A percentile compares a stretch with the other conserved stretches of the same genome.
Evolutionary conservation across 2,797 vertebrate genomes (phyloP).

Genomic region (Varecia variegata): DNA sequence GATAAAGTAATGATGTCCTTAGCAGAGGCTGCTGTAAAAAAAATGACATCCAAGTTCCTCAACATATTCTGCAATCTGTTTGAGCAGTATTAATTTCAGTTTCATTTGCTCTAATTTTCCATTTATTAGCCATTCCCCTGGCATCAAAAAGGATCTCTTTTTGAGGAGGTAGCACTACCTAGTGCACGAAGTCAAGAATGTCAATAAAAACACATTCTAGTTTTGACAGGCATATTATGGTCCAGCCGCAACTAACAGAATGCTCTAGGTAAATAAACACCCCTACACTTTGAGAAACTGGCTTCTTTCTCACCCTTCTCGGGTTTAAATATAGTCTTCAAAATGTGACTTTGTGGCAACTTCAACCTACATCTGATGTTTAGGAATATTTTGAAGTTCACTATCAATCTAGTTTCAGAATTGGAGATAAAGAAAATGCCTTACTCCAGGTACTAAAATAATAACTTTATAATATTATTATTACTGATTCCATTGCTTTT

Average conservation of each 20-base stretch:
- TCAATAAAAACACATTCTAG: slow-evolving; percentile 14
- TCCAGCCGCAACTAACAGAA: neutral
- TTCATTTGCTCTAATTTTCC: neutral
- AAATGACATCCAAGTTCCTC: neutral
- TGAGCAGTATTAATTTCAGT: neutral
- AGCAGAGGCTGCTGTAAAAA: neutral
- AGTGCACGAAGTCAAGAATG: neutral
- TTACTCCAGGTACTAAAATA: neutral
- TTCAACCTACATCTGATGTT: slow-evolving; percentile 24
- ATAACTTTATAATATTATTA: neutral
- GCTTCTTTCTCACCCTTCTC: neutral
- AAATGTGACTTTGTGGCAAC: neutral
- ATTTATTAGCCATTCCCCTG: neutral
- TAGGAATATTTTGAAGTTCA: slow-evolving; percentile 9
- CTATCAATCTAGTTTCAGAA: slow-evolving; percentile 10
- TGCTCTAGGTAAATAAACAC: neutral
- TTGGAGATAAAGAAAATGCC: neutral
- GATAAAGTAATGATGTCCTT: neutral
- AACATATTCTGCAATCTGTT: neutral
- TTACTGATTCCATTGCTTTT: neutral
- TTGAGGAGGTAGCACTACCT: neutral
- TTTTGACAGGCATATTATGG: neutral
- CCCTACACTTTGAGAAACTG: neutral
- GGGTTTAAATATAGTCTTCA: slow-evolving; percentile 10
- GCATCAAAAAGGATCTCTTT: neutral